Conservation (phyloP, 1,140 invertebrate species). For the Drosophila nikananu region DNA sequence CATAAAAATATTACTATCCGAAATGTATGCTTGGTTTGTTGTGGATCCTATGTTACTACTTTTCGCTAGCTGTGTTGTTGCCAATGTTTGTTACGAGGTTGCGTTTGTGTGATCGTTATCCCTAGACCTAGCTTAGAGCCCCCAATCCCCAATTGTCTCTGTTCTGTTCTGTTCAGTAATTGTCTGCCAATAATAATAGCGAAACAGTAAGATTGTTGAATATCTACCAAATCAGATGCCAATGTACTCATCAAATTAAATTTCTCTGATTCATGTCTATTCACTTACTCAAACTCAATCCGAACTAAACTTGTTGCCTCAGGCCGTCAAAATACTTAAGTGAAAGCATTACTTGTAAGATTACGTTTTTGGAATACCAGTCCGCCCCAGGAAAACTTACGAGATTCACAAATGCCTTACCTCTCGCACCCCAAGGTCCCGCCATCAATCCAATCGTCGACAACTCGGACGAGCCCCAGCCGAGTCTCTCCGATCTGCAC, state of each 20-base stretch:
- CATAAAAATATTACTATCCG: conserved; percentile 43
- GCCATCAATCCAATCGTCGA: conserved; percentile 83
- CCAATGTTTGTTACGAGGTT: conserved; percentile 30
- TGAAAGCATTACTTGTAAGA: conserved; percentile 79
- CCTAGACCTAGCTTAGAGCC: conserved; percentile 41
- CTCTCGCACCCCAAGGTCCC: conserved; percentile 70
- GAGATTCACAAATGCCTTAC: conserved; percentile 72
- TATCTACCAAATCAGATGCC: conserved; percentile 35
- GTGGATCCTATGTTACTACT: conserved; percentile 40
- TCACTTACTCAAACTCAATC: conserved; percentile 81
- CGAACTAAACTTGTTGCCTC: conserved; percentile 81
- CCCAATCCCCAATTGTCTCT: conserved; percentile 22
- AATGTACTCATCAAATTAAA: conserved; percentile 70
- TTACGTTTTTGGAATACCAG: conserved; percentile 73
- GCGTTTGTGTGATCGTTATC: conserved; percentile 28
- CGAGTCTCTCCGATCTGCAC: conserved; percentile 95
- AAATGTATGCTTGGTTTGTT: conserved; percentile 54
- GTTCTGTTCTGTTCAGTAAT: conserved; percentile 45
- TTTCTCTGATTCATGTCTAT: conserved; percentile 79
- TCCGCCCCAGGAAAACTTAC: conserved; percentile 64
- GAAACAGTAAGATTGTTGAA: conserved; percentile 41
- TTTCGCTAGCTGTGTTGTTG: conserved; percentile 59
- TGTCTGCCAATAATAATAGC: conserved; percentile 34
- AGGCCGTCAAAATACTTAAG: conserved; percentile 83
- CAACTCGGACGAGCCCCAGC: conserved; percentile 92